Conservation (phyloP, 2,797 vertebrate species). For the Catostomus latipinnis region DNA sequence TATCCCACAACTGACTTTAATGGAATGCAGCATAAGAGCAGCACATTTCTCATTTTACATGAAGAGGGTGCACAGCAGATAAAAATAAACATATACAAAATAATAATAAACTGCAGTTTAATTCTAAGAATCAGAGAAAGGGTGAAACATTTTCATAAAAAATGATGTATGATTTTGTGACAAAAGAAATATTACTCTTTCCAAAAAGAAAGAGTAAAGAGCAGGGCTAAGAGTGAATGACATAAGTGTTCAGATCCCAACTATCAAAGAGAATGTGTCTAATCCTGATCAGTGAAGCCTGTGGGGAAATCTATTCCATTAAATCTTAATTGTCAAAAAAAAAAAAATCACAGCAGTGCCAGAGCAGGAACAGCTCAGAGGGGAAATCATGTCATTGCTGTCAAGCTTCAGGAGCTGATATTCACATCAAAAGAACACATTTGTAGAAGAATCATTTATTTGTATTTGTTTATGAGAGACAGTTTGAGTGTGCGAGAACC, state of each 20-base stretch:
- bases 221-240: neutral
- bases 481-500: neutral
- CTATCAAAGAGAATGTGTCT: neutral
- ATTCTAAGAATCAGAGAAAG: too few relatives aligned
- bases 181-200: constrained; percentile 60
- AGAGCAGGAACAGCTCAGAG: neutral
- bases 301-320: neutral
- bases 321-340: neutral
- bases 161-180: constrained; percentile 25
- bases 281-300: neutral
- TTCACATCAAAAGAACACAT: neutral
- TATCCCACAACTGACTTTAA: too few relatives aligned
- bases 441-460: constrained; percentile 23
- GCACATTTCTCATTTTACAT: too few relatives aligned
- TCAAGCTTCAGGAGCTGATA: neutral
- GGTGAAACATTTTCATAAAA: too few relatives aligned
- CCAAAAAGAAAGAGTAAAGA: constrained; percentile 30
- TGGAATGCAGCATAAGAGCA: too few relatives aligned
- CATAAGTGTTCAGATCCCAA: neutral
- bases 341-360: neutral
- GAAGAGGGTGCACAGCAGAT: too few relatives aligned
- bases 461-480: neutral
- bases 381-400: constrained; percentile 3
- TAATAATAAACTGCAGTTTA: too few relatives aligned
- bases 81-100: too few relatives aligned